These are phyloP conservation scores for Apotomis turbidana DNA, from an alignment of 2,888 invertebrate genomes.

Conservation along the genomic window DNA sequence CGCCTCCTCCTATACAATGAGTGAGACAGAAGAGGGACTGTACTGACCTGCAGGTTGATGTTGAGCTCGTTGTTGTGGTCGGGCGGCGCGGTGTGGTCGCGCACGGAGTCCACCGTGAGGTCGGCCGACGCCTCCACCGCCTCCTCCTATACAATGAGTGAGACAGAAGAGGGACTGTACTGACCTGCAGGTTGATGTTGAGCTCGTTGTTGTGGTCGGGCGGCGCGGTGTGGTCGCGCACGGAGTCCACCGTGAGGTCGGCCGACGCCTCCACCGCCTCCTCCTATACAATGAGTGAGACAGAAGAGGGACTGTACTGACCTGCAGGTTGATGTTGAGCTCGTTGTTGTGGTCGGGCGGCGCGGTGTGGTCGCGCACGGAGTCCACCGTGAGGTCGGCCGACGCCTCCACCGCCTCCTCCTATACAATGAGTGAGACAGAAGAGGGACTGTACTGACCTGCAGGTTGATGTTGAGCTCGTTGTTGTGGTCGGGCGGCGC, in stretches of 20 bases:
- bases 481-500: no score
- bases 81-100: slow-evolving; percentile 88
- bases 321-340: no score
- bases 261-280: slow-evolving; percentile 81
- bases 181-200: slow-evolving; percentile 79
- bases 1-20: slow-evolving; percentile 70
- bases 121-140: slow-evolving; percentile 85
- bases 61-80: slow-evolving; percentile 83
- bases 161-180: no score
- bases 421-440: no score
- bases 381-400: no score
- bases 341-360: no score
- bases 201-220: slow-evolving; percentile 82
- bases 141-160: slow-evolving; percentile 67
- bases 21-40: no score
- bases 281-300: slow-evolving; percentile 67
- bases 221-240: slow-evolving; percentile 90
- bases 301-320: no score
- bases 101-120: slow-evolving; percentile 97
- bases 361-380: no score
- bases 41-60: slow-evolving; percentile 76
- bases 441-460: no score
- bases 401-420: no score
- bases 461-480: no score
- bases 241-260: slow-evolving; percentile 97